Percentiles rank a stretch among this genome's conserved stretches.
Conservation (phyloP, 2,888 invertebrate species). For the Linyphia triangularis region DNA sequence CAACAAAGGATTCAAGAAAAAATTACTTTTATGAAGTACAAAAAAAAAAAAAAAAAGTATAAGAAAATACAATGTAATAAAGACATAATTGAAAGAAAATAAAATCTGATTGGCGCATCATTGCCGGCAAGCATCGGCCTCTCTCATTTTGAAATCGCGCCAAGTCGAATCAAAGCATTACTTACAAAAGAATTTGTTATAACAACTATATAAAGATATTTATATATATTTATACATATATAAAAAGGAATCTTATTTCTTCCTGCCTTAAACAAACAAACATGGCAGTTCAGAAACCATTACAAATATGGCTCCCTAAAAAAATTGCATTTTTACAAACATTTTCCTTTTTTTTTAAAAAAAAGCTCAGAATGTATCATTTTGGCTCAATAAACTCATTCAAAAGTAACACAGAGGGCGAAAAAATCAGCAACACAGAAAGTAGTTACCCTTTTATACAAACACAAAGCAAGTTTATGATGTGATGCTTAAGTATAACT, state of each 20-base stretch:
- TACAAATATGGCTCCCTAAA: constrained; percentile 62
- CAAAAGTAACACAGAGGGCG: constrained; percentile 19
- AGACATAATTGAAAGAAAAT: constrained; percentile 40
- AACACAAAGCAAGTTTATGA: constrained; percentile 37
- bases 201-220: constrained; percentile 75
- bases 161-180: constrained; percentile 67
- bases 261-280: constrained; percentile 74
- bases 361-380: constrained; percentile 69
- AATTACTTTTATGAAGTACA: constrained; percentile 31
- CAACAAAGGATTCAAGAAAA: too few species aligned
- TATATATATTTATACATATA: constrained; percentile 73
- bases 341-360: constrained; percentile 47
- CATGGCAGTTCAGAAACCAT: constrained; percentile 71
- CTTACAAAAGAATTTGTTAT: constrained; percentile 73
- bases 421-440: constrained; percentile 38
- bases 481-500: constrained; percentile 56
- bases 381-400: constrained; percentile 69
- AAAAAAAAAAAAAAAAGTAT: too few species aligned
- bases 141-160: constrained; percentile 67
- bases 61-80: constrained; percentile 54
- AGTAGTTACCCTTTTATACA: constrained; percentile 23
- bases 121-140: constrained; percentile 31
- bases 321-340: constrained; percentile 71
- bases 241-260: constrained; percentile 70
- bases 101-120: constrained; percentile 59